Evolutionary conservation across 2,888 invertebrate species (phyloP), one percentile per base, ranked within the genome.

Genomic region (Cabera pusaria): DNA sequence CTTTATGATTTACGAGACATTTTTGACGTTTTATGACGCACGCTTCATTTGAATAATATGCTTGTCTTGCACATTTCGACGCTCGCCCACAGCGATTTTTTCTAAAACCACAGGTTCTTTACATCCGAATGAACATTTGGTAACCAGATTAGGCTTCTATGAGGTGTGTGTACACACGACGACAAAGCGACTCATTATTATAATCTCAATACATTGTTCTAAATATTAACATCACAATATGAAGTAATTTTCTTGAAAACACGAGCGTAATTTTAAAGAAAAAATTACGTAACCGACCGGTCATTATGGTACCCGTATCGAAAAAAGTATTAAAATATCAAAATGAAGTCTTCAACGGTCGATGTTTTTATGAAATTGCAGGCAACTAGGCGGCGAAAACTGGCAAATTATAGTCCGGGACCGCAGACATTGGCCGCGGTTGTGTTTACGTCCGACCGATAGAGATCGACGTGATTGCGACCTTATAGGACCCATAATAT

Each of bases 91-190:
- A 65, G 64, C 58, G 61, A 64, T 61, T 85, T 86, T 85, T 83
- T 81, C 61, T 56, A 71, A 64, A 65, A 64, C 62, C 47, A 44
- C 52, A 39, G 33, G 22, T 35, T 7, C 56, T 84, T 86, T 79
- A 74, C 85, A 85, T 85, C 74, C 82, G 72, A 85, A 86, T 76
- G 72, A 70, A 83, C 87, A 86, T 86, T 87, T 87, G 86, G 85
- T 85, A 78, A 85, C 85, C 86, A 87, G 83, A 87, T 85, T 83
- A 86, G 78, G 72, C 70, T 65, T 74, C 77, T 77, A 78, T 78
- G 77, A 70, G 59, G 52, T 62, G 67, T 66, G 70, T 71, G 70
- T 79, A 80, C 81, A 80, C 80, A 80, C 72, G 59, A 59, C 58
- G 62, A 59, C 60, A 62, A 38, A 45, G 61, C 64, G 56, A 60